phyloP scores from a whole-genome alignment of 1,140 invertebrate species.

The Calephelis virginiensis region DNA sequence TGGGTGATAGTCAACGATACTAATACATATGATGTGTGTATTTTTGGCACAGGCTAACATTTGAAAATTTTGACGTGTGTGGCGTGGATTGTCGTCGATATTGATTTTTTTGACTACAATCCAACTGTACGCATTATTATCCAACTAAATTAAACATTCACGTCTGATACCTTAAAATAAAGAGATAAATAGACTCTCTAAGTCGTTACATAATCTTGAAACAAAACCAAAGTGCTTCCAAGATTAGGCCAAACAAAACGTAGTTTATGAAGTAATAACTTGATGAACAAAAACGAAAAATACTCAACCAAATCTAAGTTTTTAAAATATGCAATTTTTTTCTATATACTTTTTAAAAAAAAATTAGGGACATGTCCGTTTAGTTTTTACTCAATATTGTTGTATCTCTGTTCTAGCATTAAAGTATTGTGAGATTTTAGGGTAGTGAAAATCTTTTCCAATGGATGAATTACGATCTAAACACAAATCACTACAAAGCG shows the following conservation, averaged over 20 bases:
- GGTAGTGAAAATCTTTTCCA: slow-evolving; percentile 13
- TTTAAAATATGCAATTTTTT: not conserved
- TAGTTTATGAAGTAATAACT: too few species aligned
- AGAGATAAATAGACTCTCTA: not conserved
- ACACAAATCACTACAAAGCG: slow-evolving; percentile 61
- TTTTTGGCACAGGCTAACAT: not conserved
- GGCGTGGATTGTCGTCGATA: slow-evolving; percentile 15
- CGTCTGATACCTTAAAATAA: too few species aligned
- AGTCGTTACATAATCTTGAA: not conserved
- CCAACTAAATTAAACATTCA: slow-evolving; percentile 23
- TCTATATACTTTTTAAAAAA: not conserved
- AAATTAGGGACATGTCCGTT: not conserved
- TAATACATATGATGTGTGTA: too few species aligned
- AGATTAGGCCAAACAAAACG: slow-evolving; percentile 1
- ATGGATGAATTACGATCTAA: slow-evolving; percentile 65
- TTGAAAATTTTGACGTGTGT: not conserved
- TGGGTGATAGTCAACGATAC: too few species aligned
- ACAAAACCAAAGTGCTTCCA: not conserved
- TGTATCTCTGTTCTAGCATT: not conserved
- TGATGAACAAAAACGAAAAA: not conserved
- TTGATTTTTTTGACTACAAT: slow-evolving; percentile 40
- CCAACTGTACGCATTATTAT: slow-evolving; percentile 41
- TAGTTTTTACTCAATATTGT: too few species aligned
- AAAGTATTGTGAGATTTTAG: too few species aligned
- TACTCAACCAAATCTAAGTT: not conserved